Evolutionary conservation across 1,140 invertebrate genomes (phyloP).

Genomic region (Thrips palmi): DNA sequence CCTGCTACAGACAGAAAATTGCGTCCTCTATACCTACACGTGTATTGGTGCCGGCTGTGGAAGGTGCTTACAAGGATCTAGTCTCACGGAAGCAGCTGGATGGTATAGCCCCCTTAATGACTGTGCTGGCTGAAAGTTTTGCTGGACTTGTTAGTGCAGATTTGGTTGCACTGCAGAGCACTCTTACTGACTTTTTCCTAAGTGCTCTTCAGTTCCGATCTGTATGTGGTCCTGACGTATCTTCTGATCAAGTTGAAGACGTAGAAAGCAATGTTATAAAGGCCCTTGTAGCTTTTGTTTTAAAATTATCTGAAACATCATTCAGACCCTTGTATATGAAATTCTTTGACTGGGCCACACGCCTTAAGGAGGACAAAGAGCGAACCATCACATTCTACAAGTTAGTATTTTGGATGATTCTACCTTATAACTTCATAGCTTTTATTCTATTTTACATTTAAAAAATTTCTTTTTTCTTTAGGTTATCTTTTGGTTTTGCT

Average conservation of each 20-base stretch:
- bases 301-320: slow-evolving; percentile 72
- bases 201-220: slow-evolving; percentile 50
- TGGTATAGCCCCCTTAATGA: slow-evolving; percentile 50
- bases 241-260: slow-evolving; percentile 19
- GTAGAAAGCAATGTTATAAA: slow-evolving; percentile 56
- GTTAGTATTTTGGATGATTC: slow-evolving; percentile 22
- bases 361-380: slow-evolving; percentile 34
- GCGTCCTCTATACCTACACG: slow-evolving; percentile 45
- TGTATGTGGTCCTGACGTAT: slow-evolving; percentile 20
- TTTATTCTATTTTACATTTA: slow-evolving; percentile 10
- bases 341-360: slow-evolving; percentile 67
- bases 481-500: slow-evolving; percentile 55
- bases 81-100: slow-evolving; percentile 33
- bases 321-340: slow-evolving; percentile 76
- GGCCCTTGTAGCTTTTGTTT: slow-evolving; percentile 51
- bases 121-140: slow-evolving; percentile 51
- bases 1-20: slow-evolving; percentile 35
- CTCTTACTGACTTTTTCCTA: slow-evolving; percentile 56
- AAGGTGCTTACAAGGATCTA: slow-evolving; percentile 41
- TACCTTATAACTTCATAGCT: slow-evolving; percentile 3
- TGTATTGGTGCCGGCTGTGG: slow-evolving; percentile 55
- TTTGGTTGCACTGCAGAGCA: slow-evolving; percentile 42
- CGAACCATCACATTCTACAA: slow-evolving; percentile 60
- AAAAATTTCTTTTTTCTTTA: slow-evolving; percentile 27
- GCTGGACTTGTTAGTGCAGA: slow-evolving; percentile 38